phyloP scores from a whole-genome alignment of 2,797 vertebrate species.

The Taeniopygia guttata region DNA sequence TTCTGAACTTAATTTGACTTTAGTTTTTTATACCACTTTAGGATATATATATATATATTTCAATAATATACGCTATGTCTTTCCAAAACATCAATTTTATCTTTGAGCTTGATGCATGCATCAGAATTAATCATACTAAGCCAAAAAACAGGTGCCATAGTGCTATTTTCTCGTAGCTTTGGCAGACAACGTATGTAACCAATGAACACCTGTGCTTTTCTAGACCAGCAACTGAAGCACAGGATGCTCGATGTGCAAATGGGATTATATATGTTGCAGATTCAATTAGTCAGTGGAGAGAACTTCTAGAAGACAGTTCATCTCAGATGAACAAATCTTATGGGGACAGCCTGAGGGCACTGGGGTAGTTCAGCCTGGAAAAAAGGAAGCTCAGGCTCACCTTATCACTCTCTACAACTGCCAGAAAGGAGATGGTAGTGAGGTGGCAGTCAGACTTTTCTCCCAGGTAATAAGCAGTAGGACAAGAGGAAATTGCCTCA shows the following conservation, averaged over 20 bases:
- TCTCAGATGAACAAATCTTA: not conserved
- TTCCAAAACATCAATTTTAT: not conserved
- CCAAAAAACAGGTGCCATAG: not conserved
- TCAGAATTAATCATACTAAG: not conserved
- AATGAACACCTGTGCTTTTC: not conserved
- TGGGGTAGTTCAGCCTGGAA: not conserved
- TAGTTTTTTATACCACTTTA: not conserved
- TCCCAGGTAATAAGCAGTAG: not conserved
- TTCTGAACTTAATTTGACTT: not conserved
- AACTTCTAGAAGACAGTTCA: not conserved
- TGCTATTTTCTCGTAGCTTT: not conserved
- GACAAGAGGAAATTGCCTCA: not conserved
- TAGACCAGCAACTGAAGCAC: not conserved
- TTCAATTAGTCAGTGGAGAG: not conserved
- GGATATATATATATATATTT: not conserved
- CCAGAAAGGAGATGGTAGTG: not conserved
- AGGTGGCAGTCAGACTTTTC: fast-evolving
- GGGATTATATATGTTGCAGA: not conserved
- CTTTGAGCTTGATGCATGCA: not conserved
- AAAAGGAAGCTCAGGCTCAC: not conserved
- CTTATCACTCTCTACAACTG: fast-evolving
- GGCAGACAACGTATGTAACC: not conserved
- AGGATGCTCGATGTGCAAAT: not conserved
- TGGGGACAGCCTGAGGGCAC: fast-evolving
- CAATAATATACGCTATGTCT: not conserved